Base-by-base conservation (phyloP, 2,888 invertebrate genomes). In the Amphipoea oculea region DNA sequence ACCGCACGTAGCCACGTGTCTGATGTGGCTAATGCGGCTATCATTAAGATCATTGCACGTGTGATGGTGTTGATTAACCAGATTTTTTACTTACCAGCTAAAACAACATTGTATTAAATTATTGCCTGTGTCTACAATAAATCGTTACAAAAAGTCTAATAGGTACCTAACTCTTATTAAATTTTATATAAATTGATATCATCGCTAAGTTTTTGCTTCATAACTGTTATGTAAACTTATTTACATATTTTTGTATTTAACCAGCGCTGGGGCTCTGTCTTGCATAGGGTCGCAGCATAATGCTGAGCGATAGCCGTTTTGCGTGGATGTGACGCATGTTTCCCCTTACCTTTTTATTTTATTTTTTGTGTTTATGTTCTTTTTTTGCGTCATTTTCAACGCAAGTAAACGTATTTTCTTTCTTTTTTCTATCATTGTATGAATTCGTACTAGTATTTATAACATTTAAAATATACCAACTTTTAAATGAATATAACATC, bases 41-140 rank as follows among this genome's bases (percentile, higher is more conserved):
- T 68, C 36, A 68, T 62, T 54, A 48, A 4, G 3, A 48, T 23
- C 1, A 54, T 12, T 17, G 23, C 62, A 68, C 23, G 14, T 62
- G 67, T 67, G 60, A 42, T 11, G 11, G 51, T 4, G 36, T 2
- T 54, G 14, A 62, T 62, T 4, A 29, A 62, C 65, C n/a, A 51
- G 5, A 2, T 48, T 71, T 66, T 71, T 83, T 57, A 4, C n/a
- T 2, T 0, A 11, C 7, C 11, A 14, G 14, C n/a, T 57, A 51
- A 57, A n/a, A 54, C 45, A 69, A 79, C 45, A 75, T 23, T 69
- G 68, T 72, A 45, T 36, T 67, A 36, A 74, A 65, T 73, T 73
- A 84, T 79, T 68, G 40, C 57, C 63, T 40, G 71, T 68, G n/a
- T 73, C 2, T 4, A 23, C 9, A 68, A 71, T n/a, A 74, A 74